These are phyloP conservation scores for Caenorhabditis brenneri DNA, from an alignment of 1,140 invertebrate species.

Conservation along the genomic window DNA sequence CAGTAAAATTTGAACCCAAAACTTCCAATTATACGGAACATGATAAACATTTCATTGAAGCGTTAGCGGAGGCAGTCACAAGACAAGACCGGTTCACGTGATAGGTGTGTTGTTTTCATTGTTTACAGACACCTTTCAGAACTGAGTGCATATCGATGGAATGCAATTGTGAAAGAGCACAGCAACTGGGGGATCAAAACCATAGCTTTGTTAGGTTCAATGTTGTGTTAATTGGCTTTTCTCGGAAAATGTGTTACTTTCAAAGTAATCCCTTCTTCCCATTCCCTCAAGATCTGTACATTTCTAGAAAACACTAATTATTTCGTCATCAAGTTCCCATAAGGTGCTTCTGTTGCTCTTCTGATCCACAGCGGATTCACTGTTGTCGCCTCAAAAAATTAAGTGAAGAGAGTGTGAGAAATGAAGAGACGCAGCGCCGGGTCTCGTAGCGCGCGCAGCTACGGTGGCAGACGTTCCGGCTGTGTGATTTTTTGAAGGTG, in stretches of 20 bases:
- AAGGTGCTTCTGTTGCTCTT: no score
- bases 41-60: neutral
- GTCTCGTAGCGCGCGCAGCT: neutral
- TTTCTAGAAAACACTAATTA: no score
- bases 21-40: neutral
- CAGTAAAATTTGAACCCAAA: no score
- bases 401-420: neutral
- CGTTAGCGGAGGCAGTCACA: neutral
- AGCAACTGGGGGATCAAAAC: neutral
- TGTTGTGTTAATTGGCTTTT: no score
- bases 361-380: neutral
- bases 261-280: no score
- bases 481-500: constrained; percentile 29
- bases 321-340: no score
- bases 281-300: no score
- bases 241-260: no score
- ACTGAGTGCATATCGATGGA: neutral
- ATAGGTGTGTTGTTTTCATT: neutral
- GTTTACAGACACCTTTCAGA: neutral
- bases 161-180: neutral
- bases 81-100: constrained; percentile 9
- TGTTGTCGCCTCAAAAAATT: neutral
- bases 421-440: neutral
- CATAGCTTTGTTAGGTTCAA: no score
- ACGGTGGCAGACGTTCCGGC: neutral